These are phyloP conservation scores for Criorhina ranunculi DNA, from an alignment of 2,888 invertebrate genomes.

Conservation along the genomic window DNA sequence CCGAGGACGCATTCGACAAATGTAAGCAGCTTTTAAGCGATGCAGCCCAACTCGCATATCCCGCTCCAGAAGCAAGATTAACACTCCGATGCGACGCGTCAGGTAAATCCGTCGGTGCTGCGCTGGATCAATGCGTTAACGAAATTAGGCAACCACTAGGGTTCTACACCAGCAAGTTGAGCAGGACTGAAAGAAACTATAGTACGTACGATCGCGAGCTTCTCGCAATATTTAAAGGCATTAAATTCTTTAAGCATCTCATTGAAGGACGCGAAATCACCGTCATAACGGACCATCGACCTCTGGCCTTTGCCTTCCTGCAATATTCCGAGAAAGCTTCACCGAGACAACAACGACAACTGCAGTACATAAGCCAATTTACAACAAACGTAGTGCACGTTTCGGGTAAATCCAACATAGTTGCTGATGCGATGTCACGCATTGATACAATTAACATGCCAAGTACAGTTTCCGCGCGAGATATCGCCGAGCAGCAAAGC, in stretches of 20 bases:
- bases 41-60: no score
- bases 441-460: no score
- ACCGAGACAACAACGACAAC: constrained; percentile 62
- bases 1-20: no score
- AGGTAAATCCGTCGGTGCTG: no score
- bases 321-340: no score
- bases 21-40: no score
- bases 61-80: no score
- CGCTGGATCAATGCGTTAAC: no score
- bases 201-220: constrained; percentile 82
- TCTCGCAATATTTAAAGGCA: constrained; percentile 81
- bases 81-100: no score
- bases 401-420: constrained; percentile 55
- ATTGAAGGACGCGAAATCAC: constrained; percentile 81
- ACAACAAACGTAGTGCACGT: constrained; percentile 60
- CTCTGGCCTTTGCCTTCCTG: constrained; percentile 52
- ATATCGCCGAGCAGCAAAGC: constrained; percentile 50
- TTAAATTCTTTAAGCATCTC: constrained; percentile 81
- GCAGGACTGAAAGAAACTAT: constrained; percentile 80
- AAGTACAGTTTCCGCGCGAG: constrained; percentile 32
- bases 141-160: no score
- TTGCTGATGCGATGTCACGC: constrained; percentile 66
- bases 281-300: constrained; percentile 80
- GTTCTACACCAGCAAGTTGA: no score
- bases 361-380: constrained; percentile 68